Percentiles rank a stretch among this genome's conserved stretches.
Conservation (phyloP, 2,888 invertebrate species). For the Zelleria hepariella region DNA sequence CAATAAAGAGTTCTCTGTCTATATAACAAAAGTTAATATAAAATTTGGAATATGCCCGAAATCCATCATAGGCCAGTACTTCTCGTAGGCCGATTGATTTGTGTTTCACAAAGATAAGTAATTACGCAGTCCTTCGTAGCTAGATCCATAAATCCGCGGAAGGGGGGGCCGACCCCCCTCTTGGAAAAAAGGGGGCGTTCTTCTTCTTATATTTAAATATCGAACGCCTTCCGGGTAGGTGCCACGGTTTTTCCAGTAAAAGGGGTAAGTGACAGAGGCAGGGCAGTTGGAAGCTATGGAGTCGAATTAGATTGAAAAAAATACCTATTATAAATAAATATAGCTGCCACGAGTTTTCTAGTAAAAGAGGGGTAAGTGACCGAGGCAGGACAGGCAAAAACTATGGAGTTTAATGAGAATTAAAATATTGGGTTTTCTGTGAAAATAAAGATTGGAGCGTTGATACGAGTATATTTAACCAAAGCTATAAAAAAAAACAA, state of each 20-base stretch:
- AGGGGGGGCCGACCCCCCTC: constrained; percentile 35
- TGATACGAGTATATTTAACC: too few species aligned
- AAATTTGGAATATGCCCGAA: neutral
- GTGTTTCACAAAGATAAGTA: constrained; percentile 69
- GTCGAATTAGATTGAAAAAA: constrained; percentile 12
- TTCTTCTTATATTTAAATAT: constrained; percentile 73
- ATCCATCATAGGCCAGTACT: constrained; percentile 5
- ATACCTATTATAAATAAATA: neutral
- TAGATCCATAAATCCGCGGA: constrained; percentile 66
- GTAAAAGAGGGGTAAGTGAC: too few species aligned
- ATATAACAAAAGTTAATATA: too few species aligned
- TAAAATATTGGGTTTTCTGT: too few species aligned
- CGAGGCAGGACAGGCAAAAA: too few species aligned
- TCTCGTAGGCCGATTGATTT: constrained; percentile 54
- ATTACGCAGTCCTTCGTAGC: constrained; percentile 59
- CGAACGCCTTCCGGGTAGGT: constrained; percentile 72
- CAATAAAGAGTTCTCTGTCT: too few species aligned
- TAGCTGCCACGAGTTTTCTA: neutral
- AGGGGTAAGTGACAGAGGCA: constrained; percentile 72
- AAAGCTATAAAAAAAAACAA: too few species aligned
- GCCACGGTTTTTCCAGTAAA: constrained; percentile 72
- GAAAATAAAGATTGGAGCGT: too few species aligned
- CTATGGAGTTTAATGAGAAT: too few species aligned
- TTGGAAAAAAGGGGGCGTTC: constrained; percentile 66
- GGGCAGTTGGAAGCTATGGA: constrained; percentile 34